Evolutionary conservation across 2,888 invertebrate genomes (phyloP).

Genomic region (Keiferia lycopersicella): DNA sequence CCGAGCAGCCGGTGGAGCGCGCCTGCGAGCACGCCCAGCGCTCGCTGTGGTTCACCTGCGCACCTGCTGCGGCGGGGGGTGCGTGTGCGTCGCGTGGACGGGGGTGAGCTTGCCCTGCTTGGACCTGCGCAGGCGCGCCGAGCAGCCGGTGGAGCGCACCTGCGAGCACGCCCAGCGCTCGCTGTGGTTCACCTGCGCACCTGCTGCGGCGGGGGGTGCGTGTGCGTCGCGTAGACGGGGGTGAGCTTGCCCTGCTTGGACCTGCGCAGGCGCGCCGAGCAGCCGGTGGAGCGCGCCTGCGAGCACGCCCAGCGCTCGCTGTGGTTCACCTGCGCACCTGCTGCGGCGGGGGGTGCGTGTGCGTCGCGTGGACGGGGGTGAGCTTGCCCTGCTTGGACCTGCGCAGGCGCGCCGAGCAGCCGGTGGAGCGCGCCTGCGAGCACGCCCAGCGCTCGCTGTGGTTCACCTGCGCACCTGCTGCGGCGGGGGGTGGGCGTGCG

Average conservation of each 20-base stretch:
- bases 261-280: background rate
- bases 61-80: no score
- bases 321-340: background rate
- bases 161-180: background rate
- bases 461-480: constrained; percentile 35
- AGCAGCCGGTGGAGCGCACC: background rate
- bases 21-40: no score
- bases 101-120: no score
- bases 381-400: background rate
- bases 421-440: background rate
- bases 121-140: no score
- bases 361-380: background rate
- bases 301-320: background rate
- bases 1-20: no score
- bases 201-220: background rate
- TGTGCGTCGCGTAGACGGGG: background rate
- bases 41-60: no score
- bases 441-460: background rate
- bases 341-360: background rate
- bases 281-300: background rate
- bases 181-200: no score
- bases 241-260: background rate
- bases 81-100: no score
- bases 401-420: background rate
- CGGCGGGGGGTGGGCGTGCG: background rate